A percentile compares a stretch with the other conserved stretches of the same genome.
These are phyloP conservation scores for Lasiurus borealis DNA, from an alignment of 2,113 vertebrate genomes.

Conservation along the genomic window DNA sequence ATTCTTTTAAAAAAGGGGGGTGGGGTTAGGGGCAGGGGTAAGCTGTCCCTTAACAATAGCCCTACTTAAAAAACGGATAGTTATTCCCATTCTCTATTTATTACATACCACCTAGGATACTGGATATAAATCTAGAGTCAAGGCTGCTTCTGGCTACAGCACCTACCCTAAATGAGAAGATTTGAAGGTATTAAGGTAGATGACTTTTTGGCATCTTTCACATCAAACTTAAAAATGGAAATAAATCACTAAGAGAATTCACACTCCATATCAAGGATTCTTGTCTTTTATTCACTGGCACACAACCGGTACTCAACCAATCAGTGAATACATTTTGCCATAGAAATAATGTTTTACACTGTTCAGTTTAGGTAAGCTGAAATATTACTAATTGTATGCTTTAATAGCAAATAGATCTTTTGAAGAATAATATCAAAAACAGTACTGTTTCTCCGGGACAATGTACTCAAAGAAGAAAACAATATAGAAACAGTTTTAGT, in stretches of 20 bases:
- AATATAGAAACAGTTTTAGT: neutral
- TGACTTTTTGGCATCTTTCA: neutral
- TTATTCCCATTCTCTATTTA: neutral
- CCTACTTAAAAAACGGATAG: slow-evolving; percentile 14
- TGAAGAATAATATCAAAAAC: neutral
- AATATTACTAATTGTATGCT: neutral
- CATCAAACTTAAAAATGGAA: slow-evolving; percentile 4
- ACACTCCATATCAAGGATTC: neutral
- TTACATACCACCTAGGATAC: neutral
- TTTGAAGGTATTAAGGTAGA: neutral
- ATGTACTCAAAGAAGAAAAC: neutral
- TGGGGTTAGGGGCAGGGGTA: neutral
- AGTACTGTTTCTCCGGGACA: neutral
- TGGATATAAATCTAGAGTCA: neutral
- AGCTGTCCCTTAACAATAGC: neutral
- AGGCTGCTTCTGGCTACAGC: neutral
- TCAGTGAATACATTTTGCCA: neutral
- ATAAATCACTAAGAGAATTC: neutral
- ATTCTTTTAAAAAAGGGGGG: too few relatives aligned
- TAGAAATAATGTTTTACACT: slow-evolving; percentile 14
- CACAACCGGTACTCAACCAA: neutral
- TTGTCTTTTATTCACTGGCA: neutral
- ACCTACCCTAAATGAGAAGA: neutral
- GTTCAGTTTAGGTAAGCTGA: neutral
- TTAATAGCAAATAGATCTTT: neutral